Conservation (phyloP, 1,140 invertebrate species). For the Cyclargus thomasi region DNA sequence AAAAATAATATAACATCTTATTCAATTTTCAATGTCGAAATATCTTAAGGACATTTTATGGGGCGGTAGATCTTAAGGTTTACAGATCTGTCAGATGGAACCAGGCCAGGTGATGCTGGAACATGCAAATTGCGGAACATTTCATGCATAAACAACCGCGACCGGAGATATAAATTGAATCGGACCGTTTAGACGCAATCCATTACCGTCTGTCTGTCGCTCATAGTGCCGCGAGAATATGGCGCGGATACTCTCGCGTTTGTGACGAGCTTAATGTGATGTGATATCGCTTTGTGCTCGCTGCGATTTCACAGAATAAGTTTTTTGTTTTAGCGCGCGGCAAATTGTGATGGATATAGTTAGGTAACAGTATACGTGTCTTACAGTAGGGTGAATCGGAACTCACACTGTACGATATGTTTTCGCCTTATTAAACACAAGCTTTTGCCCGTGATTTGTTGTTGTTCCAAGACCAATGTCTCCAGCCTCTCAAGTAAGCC, state of each 20-base stretch:
- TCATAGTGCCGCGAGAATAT: neutral
- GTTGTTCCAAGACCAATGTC: too few relatives aligned
- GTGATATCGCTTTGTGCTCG: neutral
- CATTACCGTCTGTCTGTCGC: neutral
- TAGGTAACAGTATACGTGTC: too few relatives aligned
- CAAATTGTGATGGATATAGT: neutral
- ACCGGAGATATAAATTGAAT: neutral
- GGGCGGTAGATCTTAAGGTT: too few relatives aligned
- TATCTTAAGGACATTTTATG: neutral
- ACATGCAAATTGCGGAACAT: neutral
- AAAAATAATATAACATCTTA: too few relatives aligned
- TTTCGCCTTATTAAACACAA: too few relatives aligned
- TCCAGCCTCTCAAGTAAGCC: too few relatives aligned
- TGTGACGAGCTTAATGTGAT: neutral
- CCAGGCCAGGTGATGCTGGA: slow-evolving; percentile 9
- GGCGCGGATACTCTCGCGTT: neutral
- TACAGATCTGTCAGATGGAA: neutral
- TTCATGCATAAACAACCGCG: neutral
- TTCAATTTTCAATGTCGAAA: too few relatives aligned
- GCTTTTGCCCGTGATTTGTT: too few relatives aligned
- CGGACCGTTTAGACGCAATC: neutral
- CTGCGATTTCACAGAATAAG: neutral
- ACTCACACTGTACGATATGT: too few relatives aligned
- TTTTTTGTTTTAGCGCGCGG: neutral
- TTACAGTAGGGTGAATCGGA: too few relatives aligned